Evolutionary conservation across 2,888 invertebrate genomes (phyloP), one percentile per base, ranked within the genome.

Genomic region (Parnassius mnemosyne): DNA sequence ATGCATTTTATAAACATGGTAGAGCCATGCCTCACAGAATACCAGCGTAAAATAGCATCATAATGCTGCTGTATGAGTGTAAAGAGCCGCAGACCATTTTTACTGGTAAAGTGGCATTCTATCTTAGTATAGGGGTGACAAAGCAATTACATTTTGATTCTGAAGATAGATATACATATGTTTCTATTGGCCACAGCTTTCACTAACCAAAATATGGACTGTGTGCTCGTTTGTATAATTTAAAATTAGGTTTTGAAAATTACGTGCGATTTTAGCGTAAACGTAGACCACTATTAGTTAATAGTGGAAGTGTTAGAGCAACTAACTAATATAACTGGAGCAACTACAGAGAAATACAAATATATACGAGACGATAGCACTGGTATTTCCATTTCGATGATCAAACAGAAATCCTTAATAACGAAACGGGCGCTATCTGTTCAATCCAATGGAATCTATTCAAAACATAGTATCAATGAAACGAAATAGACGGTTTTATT

Each of bases 321-420:
- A 49, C 51, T 56, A 61, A 61, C 56, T 52, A 20, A 60, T 60
- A 60, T 13, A 60, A 52, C 46, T 3, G 61, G 34, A 47, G 55
- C 46, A 55, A 61, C 34, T 13, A 50, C 44, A 41, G 55, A 55
- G 60, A 52, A 46, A 52, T 61, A 52, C 55, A 61, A 61, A 61
- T 61, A 46, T 61, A 46, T 56, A 56, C 52, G 61, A 56, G 61
- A 56, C 61, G 61, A 61, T 61, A 52, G 56, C 52, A 52, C 46
- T 56, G 52, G 52, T 61, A 56, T 61, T 61, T 61, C 56, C 61
- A 57, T 53, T 62, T 54, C 62, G 50, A 47, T 53, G 62, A 62
- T 62, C 62, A 57, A 57, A 62, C 62, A 57, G 62, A 62, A 57
- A 62, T 62, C 62, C 62, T 62, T 62, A 57, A 62, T 57, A 62